Conservation (phyloP, 2,888 invertebrate genomes). For the Fragum fragum region DNA sequence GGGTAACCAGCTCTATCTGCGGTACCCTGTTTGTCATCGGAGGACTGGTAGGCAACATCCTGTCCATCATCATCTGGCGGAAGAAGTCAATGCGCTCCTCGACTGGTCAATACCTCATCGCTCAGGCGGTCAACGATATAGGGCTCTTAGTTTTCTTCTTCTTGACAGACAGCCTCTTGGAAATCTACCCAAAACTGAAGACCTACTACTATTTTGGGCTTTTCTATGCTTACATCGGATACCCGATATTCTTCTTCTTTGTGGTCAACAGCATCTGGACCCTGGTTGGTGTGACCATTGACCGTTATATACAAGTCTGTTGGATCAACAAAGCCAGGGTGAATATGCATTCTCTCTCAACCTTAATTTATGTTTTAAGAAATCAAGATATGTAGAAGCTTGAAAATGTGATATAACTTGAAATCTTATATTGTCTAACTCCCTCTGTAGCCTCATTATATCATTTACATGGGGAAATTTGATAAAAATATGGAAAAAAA, state of each 20-base stretch:
- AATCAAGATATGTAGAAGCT: too few species aligned
- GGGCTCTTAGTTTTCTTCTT: conserved; percentile 74
- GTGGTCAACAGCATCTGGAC: conserved; percentile 80
- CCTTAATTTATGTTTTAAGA: too few species aligned
- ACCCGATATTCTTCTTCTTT: conserved; percentile 77
- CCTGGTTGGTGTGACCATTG: conserved; percentile 81
- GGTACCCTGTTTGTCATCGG: conserved; percentile 71
- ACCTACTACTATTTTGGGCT: conserved; percentile 66
- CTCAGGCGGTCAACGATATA: conserved; percentile 73
- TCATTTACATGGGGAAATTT: too few species aligned
- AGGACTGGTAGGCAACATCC: conserved; percentile 77
- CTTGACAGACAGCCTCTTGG: conserved; percentile 66
- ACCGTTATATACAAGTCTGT: conserved; percentile 81
- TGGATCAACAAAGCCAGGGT: conserved; percentile 78
- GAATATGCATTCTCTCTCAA: too few species aligned
- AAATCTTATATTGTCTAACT: too few species aligned
- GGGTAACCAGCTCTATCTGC: conserved; percentile 68
- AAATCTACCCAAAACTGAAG: conserved; percentile 63
- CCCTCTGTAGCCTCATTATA: too few species aligned
- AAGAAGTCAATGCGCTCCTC: conserved; percentile 70
- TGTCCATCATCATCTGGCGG: conserved; percentile 75
- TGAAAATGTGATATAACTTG: too few species aligned
- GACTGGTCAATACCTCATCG: conserved; percentile 73
- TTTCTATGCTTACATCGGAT: conserved; percentile 75
- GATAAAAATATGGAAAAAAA: too few species aligned